Base-by-base conservation (phyloP, 2,888 invertebrate species). In the Tachina grossa region DNA sequence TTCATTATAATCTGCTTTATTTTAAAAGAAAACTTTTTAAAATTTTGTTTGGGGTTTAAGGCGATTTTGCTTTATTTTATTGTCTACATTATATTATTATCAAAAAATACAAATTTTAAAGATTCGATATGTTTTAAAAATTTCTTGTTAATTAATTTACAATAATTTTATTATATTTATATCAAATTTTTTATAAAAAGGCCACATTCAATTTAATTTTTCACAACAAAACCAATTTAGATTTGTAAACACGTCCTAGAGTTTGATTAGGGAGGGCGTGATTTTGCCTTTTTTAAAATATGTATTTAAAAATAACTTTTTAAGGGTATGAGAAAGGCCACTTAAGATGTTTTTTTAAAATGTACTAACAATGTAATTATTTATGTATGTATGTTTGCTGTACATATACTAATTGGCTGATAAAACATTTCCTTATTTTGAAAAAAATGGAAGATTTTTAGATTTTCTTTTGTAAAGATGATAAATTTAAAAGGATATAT, bases 361-460 rank as follows among this genome's bases (percentile, higher is more conserved):
- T 72, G n/a, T 49, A n/a, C 72, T 68, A 59, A 49, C 39, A 59
- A 68, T 53, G 51, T 66, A 51, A 43, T 39, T 45, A 68, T 31
- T 5, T 31, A 31, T 31, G 31, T 31, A 31, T 31, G 31, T 31
- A 41, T 49, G 51, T 68, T 81, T 68, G 31, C 59, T 74, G 22
- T 65, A n/a, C n/a, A n/a, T n/a, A 19, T 63, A 22, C 61, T 59
- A 68, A 47, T 47, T 81, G 59, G 59, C 45, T 74, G 80, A 10
- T 59, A 59, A 53, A n/a, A 22, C 14, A 49, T 79, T 45, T 9
- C 22, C 47, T 61, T 68, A 13, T 82, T 61, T 75, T 41, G 9
- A 9, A 59, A 81, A n/a, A 74, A 53, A 75, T 75, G 82, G 61
- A 78, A 77, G 78, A 83, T 74, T 31, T 31, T 31, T 31, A 31